Percentiles rank a stretch among this genome's conserved stretches.
Conservation (phyloP, 2,888 invertebrate species). For the Oligia fasciuncula region DNA sequence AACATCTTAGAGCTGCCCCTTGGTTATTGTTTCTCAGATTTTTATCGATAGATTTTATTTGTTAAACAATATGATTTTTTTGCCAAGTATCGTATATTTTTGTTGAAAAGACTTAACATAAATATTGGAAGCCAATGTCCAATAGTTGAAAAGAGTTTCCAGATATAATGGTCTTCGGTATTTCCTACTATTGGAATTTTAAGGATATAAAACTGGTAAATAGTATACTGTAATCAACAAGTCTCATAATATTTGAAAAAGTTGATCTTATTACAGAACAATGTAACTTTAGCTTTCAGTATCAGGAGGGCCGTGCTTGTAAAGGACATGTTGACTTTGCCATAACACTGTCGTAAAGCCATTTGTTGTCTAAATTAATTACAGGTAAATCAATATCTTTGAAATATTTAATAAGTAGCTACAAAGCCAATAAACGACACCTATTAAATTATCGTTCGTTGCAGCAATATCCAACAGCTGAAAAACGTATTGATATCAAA, state of each 20-base stretch:
- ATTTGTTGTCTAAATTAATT: neutral
- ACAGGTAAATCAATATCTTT: neutral
- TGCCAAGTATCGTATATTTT: neutral
- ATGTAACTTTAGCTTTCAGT: neutral
- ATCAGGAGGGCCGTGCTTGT: neutral
- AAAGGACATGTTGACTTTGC: neutral
- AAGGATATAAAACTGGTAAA: neutral
- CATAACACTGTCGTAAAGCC: neutral
- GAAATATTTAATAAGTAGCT: neutral
- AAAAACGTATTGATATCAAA: conserved; percentile 12
- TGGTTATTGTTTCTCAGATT: neutral
- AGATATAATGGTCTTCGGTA: neutral
- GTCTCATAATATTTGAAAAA: neutral
- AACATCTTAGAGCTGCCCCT: neutral
- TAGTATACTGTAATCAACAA: neutral
- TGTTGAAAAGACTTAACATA: no score
- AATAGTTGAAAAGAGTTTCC: neutral
- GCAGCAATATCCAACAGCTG: neutral
- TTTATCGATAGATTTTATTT: conserved; percentile 6
- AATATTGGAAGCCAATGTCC: neutral
- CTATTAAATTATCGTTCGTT: conserved; percentile 3
- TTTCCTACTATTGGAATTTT: neutral
- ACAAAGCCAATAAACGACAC: neutral
- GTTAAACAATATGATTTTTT: neutral
- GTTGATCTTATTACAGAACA: neutral